These are phyloP conservation scores for Desoria tigrina DNA, from an alignment of 2,888 invertebrate genomes.

Conservation along the genomic window DNA sequence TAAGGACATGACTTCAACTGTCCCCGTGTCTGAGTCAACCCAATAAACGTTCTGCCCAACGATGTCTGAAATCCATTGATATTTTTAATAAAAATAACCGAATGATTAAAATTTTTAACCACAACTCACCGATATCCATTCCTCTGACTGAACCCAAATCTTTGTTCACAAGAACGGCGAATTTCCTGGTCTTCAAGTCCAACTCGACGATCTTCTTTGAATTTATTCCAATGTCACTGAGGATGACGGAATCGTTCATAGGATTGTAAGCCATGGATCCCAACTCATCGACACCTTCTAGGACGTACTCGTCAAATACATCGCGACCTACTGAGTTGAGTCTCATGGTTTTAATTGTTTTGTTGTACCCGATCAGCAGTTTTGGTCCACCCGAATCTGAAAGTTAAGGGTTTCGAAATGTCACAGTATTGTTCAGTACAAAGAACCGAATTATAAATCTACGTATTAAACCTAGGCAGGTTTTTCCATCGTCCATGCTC, in stretches of 20 bases:
- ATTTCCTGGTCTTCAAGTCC: constrained; percentile 53
- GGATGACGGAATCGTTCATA: constrained; percentile 56
- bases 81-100: neutral
- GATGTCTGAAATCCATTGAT: constrained; percentile 63
- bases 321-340: constrained; percentile 56
- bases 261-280: constrained; percentile 70
- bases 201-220: constrained; percentile 59
- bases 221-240: constrained; percentile 62
- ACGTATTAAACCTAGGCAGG: constrained; percentile 39
- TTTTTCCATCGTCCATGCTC: constrained; percentile 25
- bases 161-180: constrained; percentile 56
- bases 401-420: constrained; percentile 12
- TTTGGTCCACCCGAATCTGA: constrained; percentile 37
- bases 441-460: too few species aligned
- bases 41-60: constrained; percentile 73
- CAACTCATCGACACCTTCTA: constrained; percentile 58
- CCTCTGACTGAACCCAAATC: constrained; percentile 62
- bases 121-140: constrained; percentile 64
- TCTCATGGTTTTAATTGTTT: constrained; percentile 54
- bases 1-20: constrained; percentile 69
- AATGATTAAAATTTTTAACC: too few species aligned
- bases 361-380: constrained; percentile 54
- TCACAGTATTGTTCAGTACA: too few species aligned
- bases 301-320: constrained; percentile 53
- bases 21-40: constrained; percentile 66